Evolutionary conservation across 1,140 invertebrate species (phyloP).

Genomic region (Oreohelix idahoensis): DNA sequence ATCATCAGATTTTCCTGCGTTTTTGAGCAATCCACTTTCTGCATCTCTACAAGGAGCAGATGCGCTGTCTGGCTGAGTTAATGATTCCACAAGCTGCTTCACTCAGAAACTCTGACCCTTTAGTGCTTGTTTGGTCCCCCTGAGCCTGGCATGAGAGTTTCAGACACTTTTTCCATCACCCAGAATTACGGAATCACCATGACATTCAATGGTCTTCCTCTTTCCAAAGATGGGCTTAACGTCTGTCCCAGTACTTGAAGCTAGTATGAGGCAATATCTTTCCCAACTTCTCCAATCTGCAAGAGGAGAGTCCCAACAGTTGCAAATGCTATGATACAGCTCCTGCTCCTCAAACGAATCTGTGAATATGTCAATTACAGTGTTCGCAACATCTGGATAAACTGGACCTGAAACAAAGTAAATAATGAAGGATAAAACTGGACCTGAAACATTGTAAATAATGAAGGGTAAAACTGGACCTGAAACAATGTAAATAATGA

Average conservation of each 20-base stretch:
- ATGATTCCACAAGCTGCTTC: no score
- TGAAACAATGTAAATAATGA: no score
- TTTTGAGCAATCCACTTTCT: conserved; percentile 31
- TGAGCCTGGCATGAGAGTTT: neutral
- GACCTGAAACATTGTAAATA: no score
- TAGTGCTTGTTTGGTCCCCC: no score
- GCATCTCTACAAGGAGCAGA: neutral
- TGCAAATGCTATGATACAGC: conserved; percentile 81
- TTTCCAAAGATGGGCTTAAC: conserved; percentile 2
- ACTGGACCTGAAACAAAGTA: conserved; percentile 89
- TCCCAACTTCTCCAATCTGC: conserved; percentile 88
- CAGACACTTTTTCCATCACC: neutral
- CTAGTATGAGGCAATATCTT: conserved; percentile 74
- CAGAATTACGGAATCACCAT: neutral
- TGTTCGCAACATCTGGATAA: no score
- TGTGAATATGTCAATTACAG: conserved; percentile 89
- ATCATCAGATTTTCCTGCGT: conserved; percentile 73
- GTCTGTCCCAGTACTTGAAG: conserved; percentile 21
- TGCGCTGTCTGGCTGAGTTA: conserved; percentile 24
- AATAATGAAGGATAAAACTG: no score
- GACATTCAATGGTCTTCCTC: neutral
- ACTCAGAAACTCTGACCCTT: neutral
- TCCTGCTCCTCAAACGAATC: conserved; percentile 81
- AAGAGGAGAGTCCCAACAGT: conserved; percentile 85
- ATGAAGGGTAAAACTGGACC: no score